Evolutionary conservation across 30 jellyfish, hydroid and myxozoan genomes (phyloP), one percentile per base, ranked within the genome.

Genomic region (Chrysaora quinquecirrha): DNA sequence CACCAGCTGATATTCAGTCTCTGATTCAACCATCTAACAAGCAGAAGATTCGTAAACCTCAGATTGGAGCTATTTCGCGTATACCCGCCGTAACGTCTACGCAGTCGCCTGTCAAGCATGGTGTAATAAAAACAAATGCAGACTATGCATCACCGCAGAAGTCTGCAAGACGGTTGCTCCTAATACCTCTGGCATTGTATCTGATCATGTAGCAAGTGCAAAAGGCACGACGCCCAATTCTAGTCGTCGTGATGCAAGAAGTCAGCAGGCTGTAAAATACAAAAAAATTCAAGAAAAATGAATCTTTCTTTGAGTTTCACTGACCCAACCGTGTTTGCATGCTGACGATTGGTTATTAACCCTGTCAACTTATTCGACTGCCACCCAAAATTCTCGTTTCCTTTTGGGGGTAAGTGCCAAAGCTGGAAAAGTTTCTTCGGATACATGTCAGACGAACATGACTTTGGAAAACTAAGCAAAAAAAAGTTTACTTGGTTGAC

Each of bases 51-150:
- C 82, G 83, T 30, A 82, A 82, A 35, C 92, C 92, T 1, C 92
- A 69, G 30, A 82, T 52, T 20, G 68, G 68, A 52, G 68, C 68
- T 12, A 52, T 82, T 10, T 68, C 92, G 19, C 76, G 92, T 28
- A 70, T 82, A 11, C 92, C 92, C 4, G 86, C 92, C 0, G 75
- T 82, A 21, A 69, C 23, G 19, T 27, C 85, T 14, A 47, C 92
- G 18, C 73, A 68, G n/a, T 82, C 92, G 1, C 92, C 92, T 1
- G 80, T 82, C 2, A 82, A 69, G 29, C 68, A 52, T 4, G 85
- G 85, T 11, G 46, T 31, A 22, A 82, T 69, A 6, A 63, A 82
- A 34, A 56, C 92, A 12, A 69, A 31, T 50, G 30, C 52, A 28
- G 85, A 69, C 22, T 24, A 12, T 38, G 11, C 85, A 18, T 24